Percentiles rank a stretch among this genome's conserved stretches.
These are phyloP conservation scores for Chromobotia macracanthus DNA, from an alignment of 2,797 vertebrate species.

Conservation along the genomic window DNA sequence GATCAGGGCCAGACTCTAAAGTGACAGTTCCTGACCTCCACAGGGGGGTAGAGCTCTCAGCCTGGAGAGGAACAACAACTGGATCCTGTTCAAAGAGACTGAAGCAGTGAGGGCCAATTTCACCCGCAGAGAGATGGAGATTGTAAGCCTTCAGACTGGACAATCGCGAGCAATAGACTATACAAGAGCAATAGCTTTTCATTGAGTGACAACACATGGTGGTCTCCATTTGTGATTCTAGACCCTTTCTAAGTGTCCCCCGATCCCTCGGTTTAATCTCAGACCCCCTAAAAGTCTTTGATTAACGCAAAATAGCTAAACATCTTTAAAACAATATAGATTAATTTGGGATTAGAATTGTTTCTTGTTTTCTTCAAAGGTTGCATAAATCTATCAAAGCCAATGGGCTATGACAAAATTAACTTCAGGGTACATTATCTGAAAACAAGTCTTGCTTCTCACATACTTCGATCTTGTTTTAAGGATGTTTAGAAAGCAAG, in stretches of 20 bases:
- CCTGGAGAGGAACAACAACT: conserved; percentile 59
- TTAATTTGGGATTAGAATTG: no score
- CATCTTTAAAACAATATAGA: no score
- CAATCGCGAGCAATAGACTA: background rate
- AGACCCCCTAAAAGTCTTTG: background rate
- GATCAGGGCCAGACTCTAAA: conserved; percentile 39
- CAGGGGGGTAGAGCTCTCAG: conserved; percentile 12
- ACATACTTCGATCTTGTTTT: no score
- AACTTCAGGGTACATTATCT: no score
- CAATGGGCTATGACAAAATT: no score
- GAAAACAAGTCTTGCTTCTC: no score
- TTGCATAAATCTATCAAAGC: no score
- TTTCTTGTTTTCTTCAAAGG: no score
- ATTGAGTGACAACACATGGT: conserved; percentile 2
- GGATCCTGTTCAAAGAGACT: conserved; percentile 65
- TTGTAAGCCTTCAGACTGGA: background rate
- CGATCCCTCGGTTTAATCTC: background rate
- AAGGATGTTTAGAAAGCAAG: no score
- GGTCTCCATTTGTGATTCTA: background rate
- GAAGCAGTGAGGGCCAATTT: conserved; percentile 12
- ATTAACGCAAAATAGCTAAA: no score
- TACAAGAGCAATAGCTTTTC: background rate
- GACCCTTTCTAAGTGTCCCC: background rate
- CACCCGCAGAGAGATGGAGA: conserved; percentile 17
- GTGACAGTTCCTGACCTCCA: conserved; percentile 28